phyloP scores from a whole-genome alignment of 2,797 vertebrate species.

The Varecia variegata region DNA sequence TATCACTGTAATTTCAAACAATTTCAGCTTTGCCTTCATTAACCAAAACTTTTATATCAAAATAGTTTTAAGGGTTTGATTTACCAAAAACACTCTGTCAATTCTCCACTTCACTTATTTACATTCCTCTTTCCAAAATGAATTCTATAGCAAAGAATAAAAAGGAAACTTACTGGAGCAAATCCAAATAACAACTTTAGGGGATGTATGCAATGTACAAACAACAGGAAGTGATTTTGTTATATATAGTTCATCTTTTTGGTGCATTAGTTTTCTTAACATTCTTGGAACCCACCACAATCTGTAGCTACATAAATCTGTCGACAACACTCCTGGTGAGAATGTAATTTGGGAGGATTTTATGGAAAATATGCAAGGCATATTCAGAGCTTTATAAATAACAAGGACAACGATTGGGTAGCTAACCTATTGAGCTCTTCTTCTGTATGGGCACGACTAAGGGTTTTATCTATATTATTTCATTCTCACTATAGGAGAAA shows the following conservation, averaged over 20 bases:
- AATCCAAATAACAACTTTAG: neutral
- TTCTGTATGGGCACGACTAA: neutral
- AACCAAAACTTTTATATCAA: neutral
- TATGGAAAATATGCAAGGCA: neutral
- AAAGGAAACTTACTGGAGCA: neutral
- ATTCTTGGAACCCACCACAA: neutral
- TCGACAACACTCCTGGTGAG: neutral
- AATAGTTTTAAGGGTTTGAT: neutral
- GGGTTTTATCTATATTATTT: neutral
- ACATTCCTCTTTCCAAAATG: constrained; percentile 3
- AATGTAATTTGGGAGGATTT: neutral
- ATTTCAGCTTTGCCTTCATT: neutral
- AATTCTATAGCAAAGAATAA: neutral
- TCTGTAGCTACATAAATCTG: constrained; percentile 13
- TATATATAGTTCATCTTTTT: neutral
- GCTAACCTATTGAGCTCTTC: neutral
- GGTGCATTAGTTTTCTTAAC: constrained; percentile 33
- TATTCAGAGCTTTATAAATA: neutral
- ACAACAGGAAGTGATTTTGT: constrained; percentile 24
- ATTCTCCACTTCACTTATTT: neutral
- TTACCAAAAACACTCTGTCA: neutral
- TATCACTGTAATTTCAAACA: neutral
- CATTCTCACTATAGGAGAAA: neutral
- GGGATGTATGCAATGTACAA: neutral
- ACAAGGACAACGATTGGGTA: neutral